Evolutionary conservation across 2,797 vertebrate species (phyloP).

Genomic region (Enteromius radiatus): DNA sequence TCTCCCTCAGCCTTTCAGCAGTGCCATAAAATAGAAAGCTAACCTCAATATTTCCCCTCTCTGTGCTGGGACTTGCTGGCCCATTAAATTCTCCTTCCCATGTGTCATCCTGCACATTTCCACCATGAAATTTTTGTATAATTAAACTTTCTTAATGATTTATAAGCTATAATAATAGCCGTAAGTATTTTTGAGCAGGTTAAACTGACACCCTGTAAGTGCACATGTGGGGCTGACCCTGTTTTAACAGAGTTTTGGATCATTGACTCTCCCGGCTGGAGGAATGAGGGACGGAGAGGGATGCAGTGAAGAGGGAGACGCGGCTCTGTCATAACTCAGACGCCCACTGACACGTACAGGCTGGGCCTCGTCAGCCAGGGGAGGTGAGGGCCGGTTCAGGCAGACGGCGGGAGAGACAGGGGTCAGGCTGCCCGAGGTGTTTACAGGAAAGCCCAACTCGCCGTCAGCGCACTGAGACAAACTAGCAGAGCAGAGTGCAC

Average conservation of each 20-base stretch:
- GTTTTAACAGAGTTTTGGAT: conserved; percentile 85
- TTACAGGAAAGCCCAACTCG: conserved; percentile 54
- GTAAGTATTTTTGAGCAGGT: conserved; percentile 84
- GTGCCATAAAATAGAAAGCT: conserved; percentile 83
- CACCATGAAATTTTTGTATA: conserved; percentile 81
- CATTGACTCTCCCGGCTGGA: conserved; percentile 76
- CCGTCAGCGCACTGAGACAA: conserved; percentile 47
- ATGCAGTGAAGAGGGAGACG: conserved; percentile 68
- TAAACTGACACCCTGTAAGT: conserved; percentile 84
- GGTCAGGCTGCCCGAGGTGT: conserved; percentile 56
- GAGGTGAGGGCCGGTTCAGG: conserved; percentile 24
- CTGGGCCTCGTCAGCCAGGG: conserved; percentile 42
- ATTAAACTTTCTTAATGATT: conserved; percentile 89
- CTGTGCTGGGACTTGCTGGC: conserved; percentile 83
- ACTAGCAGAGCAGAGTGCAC: conserved; percentile 68
- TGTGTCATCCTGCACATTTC: conserved; percentile 83
- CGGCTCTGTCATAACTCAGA: conserved; percentile 77
- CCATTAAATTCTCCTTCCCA: conserved; percentile 86
- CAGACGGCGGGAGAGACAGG: conserved; percentile 41
- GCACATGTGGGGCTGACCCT: conserved; percentile 80
- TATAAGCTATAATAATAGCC: conserved; percentile 87
- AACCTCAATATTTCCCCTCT: conserved; percentile 86
- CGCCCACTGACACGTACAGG: conserved; percentile 70
- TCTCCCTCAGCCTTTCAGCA: conserved; percentile 74
- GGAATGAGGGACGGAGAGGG: conserved; percentile 69